These are phyloP conservation scores for Poecilia wingei DNA, from an alignment of 2,797 vertebrate genomes.

Conservation along the genomic window DNA sequence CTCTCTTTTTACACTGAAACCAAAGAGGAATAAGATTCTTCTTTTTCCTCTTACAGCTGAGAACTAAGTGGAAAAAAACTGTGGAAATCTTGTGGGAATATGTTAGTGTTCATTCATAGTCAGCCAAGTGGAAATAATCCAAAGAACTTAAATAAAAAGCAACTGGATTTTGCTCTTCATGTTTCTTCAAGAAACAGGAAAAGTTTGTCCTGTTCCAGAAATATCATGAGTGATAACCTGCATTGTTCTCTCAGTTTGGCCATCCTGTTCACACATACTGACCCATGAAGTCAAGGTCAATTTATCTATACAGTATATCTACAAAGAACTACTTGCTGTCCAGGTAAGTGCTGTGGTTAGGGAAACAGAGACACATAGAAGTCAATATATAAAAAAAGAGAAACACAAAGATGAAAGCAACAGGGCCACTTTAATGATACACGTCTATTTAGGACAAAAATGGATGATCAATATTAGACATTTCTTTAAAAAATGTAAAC, in stretches of 20 bases:
- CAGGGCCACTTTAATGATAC: conserved; percentile 5
- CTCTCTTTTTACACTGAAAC: background rate
- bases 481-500: conserved; percentile 4
- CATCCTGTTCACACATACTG: background rate
- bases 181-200: background rate
- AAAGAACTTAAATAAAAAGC: background rate
- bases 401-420: background rate
- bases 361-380: background rate
- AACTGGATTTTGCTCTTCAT: background rate
- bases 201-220: background rate
- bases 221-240: background rate
- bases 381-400: background rate
- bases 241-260: background rate
- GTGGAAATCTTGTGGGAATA: background rate
- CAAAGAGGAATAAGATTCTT: background rate
- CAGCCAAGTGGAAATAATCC: background rate
- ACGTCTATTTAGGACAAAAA: conserved; percentile 8
- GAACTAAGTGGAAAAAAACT: background rate
- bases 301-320: background rate
- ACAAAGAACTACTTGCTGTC: background rate
- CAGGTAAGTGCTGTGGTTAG: background rate
- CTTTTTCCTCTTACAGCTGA: background rate
- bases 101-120: background rate
- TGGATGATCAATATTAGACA: background rate
- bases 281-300: background rate